phyloP scores from a whole-genome alignment of 2,797 vertebrate genomes.

The Corythornis leucogaster region DNA sequence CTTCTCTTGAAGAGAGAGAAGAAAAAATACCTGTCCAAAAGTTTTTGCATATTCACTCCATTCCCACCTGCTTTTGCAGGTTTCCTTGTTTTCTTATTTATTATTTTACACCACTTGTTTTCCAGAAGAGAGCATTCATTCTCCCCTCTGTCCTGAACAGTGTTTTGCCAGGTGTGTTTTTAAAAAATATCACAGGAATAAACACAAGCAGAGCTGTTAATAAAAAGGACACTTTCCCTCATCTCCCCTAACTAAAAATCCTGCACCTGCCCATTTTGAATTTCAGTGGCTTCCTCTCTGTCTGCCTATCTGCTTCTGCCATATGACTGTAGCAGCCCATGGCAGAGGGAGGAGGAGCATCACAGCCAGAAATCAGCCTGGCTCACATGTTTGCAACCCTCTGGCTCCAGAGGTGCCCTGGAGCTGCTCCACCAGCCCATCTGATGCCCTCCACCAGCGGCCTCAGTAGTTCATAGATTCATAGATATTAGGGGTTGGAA shows the following conservation, averaged over 20 bases:
- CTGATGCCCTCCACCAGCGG: fast-evolving
- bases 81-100: neutral
- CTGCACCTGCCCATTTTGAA: neutral
- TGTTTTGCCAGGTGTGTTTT: neutral
- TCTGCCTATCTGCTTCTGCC: neutral
- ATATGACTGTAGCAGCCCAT: neutral
- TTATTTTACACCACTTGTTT: neutral
- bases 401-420: neutral
- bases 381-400: neutral
- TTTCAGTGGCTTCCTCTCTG: neutral
- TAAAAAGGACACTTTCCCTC: neutral
- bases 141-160: neutral
- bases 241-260: neutral
- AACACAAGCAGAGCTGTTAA: neutral
- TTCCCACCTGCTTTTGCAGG: neutral
- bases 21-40: neutral
- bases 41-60: neutral
- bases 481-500: too few species aligned
- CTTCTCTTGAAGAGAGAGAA: neutral
- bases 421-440: neutral
- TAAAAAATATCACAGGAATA: neutral
- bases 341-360: neutral
- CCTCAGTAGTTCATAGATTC: neutral
- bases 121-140: neutral
- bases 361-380: neutral